Base-by-base conservation (phyloP, 2,888 invertebrate genomes). In the Caenorhabditis sp. region DNA sequence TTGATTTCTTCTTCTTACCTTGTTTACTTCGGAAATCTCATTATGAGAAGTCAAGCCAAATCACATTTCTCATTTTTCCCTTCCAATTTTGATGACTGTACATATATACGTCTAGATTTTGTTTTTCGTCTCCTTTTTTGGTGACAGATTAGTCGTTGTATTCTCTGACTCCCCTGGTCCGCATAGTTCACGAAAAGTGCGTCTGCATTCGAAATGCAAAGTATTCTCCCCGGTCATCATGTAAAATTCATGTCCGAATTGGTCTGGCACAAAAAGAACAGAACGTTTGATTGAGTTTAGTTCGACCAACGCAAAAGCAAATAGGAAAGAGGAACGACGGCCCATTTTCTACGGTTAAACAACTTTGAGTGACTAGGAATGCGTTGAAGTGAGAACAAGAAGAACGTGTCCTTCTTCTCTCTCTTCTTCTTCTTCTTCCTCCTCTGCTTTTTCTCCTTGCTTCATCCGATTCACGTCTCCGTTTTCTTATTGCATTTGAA, bases 401-500 rank as follows among this genome's bases (percentile, higher is more conserved):
- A 59, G 68, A 70, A 59, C 59, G 46, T 59, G 70, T 70, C 59
- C 59, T 70, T 68, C 45, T 35, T 46, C 22, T 39, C 17, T 9
- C 24, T 17, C n/a, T 39, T 50, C 30, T 30, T 26, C 39, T 46
- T 27, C 20, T 39, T 20, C 53, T 27, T 37, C 39, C 39, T 27
- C 6, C 22, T 59, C 41, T 37, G 37, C 52, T 70, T 46, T 68
- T 35, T 3, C 22, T 43, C 24, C 56, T 58, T 15, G 37, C 52
- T 59, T 59, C 59, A 59, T 70, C 50, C 53, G 52, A 59, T 70
- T 70, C 59, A 41, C 32, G 48, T 30, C 35, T 48, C 50, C 27
- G 48, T 63, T 70, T 70, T 70, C 53, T 70, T 70, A 70, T 70
- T 70, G 59, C 70, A 70, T 59, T 70, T 52, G 59, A 70, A 59